Percentiles rank a stretch among this genome's conserved stretches.
Conservation (phyloP, 2,113 vertebrate species). For the Gallinago media region DNA sequence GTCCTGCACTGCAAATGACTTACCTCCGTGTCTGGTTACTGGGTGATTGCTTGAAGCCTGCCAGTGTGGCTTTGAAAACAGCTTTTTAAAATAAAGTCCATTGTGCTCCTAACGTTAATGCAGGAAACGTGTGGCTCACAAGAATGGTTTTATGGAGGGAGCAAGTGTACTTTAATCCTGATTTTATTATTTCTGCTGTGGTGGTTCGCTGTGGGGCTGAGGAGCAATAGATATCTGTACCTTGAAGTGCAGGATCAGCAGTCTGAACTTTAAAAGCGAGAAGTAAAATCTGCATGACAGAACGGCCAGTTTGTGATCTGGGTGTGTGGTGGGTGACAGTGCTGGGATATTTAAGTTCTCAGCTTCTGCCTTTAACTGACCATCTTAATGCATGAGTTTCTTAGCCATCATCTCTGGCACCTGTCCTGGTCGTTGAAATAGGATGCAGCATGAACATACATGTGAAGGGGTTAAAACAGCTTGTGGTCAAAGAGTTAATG, state of each 20-base stretch:
- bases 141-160: conserved; percentile 36
- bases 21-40: background rate
- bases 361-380: background rate
- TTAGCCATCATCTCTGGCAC: background rate
- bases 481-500: background rate
- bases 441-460: background rate
- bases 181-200: conserved; percentile 49
- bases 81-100: conserved; percentile 33
- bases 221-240: background rate
- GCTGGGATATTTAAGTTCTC: background rate
- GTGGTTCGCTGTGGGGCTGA: conserved; percentile 3
- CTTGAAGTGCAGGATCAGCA: background rate
- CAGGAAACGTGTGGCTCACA: conserved; percentile 10
- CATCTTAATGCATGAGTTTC: background rate
- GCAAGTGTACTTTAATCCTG: conserved; percentile 64
- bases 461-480: conserved; percentile 19
- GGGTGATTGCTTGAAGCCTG: background rate
- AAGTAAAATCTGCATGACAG: background rate
- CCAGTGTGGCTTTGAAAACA: conserved; percentile 10
- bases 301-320: background rate
- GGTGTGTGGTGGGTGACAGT: background rate
- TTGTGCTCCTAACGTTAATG: background rate
- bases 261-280: conserved; percentile 36
- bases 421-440: background rate
- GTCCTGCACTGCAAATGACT: background rate